Evolutionary conservation across 2,888 invertebrate species (phyloP).

Genomic region (Cancer borealis): DNA sequence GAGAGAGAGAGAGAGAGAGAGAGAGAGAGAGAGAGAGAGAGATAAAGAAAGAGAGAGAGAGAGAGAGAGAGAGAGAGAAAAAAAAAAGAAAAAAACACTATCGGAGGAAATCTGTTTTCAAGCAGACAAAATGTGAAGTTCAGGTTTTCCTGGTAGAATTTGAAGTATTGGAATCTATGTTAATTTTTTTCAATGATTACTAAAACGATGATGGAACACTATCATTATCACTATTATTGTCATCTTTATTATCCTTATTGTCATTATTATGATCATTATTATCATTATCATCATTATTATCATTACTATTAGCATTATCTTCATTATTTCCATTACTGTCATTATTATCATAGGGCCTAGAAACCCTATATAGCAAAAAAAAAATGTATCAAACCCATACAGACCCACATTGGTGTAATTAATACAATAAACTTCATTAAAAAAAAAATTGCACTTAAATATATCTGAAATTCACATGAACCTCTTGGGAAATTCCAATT

Average conservation of each 20-base stretch:
- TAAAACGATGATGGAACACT: not conserved
- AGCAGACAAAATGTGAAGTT: no score
- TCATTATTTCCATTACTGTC: not conserved
- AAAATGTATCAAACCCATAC: not conserved
- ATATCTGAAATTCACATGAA: slow-evolving; percentile 6
- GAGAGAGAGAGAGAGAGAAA: no score
- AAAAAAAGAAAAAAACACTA: no score
- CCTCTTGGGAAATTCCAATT: slow-evolving; percentile 20
- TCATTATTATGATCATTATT: not conserved
- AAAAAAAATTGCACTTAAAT: not conserved
- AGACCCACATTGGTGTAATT: not conserved
- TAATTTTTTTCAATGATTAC: no score
- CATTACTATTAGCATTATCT: not conserved
- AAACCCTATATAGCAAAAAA: not conserved
- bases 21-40: no score
- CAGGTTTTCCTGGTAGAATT: no score
- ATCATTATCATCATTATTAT: not conserved
- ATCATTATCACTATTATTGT: not conserved
- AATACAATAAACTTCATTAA: not conserved
- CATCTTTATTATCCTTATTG: not conserved
- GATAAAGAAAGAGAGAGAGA: no score
- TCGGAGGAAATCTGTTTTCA: no score
- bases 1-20: no score
- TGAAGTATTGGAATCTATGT: no score
- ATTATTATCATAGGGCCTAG: no score